A percentile compares a stretch with the other conserved stretches of the same genome.
phyloP scores from a whole-genome alignment of 23 tunicate species.

The Aplidium turbinatum region DNA sequence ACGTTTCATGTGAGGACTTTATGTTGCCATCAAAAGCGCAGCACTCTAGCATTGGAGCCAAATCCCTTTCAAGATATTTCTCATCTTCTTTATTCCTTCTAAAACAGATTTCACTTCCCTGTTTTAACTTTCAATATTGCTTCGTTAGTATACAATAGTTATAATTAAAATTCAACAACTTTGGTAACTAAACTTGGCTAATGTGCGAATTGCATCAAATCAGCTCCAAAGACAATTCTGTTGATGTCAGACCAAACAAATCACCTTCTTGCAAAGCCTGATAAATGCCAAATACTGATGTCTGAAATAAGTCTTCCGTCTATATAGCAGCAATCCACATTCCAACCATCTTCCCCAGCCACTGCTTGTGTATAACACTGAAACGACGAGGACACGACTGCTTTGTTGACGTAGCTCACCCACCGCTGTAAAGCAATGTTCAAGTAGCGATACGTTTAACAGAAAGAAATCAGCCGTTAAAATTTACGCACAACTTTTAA shows the following conservation, averaged over 20 bases:
- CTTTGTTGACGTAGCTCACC: background rate
- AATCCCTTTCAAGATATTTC: slow-evolving; percentile 37
- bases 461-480: too few species aligned
- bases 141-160: too few species aligned
- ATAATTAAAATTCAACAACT: too few species aligned
- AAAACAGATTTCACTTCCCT: too few species aligned
- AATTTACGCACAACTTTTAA: too few species aligned
- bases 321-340: slow-evolving; percentile 83
- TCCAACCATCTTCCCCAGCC: slow-evolving; percentile 67
- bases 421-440: too few species aligned
- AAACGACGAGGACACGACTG: background rate
- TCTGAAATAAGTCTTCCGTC: slow-evolving; percentile 35
- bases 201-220: too few species aligned
- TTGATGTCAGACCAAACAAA: background rate
- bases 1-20: slow-evolving; percentile 3
- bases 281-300: slow-evolving; percentile 53
- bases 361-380: slow-evolving; percentile 53
- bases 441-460: too few species aligned
- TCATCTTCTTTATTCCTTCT: slow-evolving; percentile 28
- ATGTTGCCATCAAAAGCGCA: slow-evolving; percentile 31
- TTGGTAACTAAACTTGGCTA: too few species aligned
- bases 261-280: slow-evolving; percentile 77
- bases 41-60: slow-evolving; percentile 56
- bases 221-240: too few species aligned
- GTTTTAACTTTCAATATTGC: too few species aligned